These are phyloP conservation scores for Halcyon leucocephala DNA, from an alignment of 2,797 vertebrate genomes.

Conservation along the genomic window DNA sequence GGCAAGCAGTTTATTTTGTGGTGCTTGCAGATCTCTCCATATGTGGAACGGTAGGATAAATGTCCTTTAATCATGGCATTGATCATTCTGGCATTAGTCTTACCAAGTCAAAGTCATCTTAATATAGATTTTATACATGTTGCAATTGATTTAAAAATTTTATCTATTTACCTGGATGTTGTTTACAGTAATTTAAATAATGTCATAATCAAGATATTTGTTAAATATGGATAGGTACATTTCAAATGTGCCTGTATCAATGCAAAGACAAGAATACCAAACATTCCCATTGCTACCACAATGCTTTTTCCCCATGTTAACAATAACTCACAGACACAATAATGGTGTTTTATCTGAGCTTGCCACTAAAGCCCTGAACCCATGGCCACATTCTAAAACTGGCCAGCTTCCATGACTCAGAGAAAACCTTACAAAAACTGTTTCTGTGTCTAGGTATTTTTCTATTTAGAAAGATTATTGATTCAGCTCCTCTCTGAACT, in stretches of 20 bases:
- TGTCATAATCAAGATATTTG: background rate
- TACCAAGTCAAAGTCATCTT: slow-evolving; percentile 15
- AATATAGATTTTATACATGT: background rate
- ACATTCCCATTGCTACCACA: background rate
- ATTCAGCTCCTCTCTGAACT: background rate
- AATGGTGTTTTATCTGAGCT: background rate
- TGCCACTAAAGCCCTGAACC: background rate
- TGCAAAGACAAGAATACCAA: background rate
- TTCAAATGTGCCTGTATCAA: background rate
- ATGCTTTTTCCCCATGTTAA: background rate
- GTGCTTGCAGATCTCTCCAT: slow-evolving; percentile 7
- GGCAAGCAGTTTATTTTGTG: slow-evolving; percentile 17
- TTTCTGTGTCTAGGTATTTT: background rate
- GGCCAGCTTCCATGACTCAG: background rate
- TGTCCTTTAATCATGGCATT: background rate
- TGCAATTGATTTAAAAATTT: background rate
- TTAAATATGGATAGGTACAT: background rate
- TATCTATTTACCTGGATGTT: background rate
- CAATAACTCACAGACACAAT: background rate
- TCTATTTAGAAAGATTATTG: slow-evolving; percentile 14
- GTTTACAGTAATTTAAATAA: background rate
- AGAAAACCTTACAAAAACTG: background rate
- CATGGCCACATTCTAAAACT: background rate
- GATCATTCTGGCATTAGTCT: slow-evolving; percentile 35
- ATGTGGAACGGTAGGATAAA: slow-evolving; percentile 27